Conservation (phyloP, 2,888 invertebrate genomes). For the Helobdella robusta region DNA sequence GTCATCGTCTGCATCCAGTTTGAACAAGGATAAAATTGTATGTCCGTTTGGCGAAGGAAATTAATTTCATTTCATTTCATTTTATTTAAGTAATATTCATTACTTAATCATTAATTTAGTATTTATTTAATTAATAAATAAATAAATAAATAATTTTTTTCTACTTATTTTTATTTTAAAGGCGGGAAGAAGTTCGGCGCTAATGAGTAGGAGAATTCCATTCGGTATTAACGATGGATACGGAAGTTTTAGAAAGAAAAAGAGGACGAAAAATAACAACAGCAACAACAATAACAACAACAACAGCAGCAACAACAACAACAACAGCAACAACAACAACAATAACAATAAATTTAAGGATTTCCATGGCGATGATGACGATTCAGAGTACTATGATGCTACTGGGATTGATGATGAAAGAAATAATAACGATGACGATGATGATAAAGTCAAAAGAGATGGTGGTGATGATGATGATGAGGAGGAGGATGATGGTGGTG, state of each 20-base stretch:
- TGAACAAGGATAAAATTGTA: no score
- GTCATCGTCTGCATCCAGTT: not conserved
- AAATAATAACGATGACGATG: not conserved
- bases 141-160: no score
- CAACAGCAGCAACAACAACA: not conserved
- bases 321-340: not conserved
- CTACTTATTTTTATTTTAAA: no score
- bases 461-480: not conserved
- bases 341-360: not conserved
- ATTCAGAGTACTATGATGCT: not conserved
- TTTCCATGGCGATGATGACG: not conserved
- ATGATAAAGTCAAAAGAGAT: not conserved
- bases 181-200: not conserved
- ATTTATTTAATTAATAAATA: no score
- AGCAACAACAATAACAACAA: not conserved
- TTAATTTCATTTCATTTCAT: no score
- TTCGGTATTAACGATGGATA: constrained; percentile 11
- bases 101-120: no score
- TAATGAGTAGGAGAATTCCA: constrained; percentile 10
- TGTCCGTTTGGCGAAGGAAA: no score
- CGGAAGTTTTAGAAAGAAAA: not conserved
- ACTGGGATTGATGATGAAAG: constrained; percentile 1
- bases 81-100: no score
- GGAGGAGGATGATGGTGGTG: no score
- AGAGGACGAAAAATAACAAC: not conserved